Evolutionary conservation across 2,113 vertebrate genomes (phyloP).

Genomic region (Sprattus sprattus): DNA sequence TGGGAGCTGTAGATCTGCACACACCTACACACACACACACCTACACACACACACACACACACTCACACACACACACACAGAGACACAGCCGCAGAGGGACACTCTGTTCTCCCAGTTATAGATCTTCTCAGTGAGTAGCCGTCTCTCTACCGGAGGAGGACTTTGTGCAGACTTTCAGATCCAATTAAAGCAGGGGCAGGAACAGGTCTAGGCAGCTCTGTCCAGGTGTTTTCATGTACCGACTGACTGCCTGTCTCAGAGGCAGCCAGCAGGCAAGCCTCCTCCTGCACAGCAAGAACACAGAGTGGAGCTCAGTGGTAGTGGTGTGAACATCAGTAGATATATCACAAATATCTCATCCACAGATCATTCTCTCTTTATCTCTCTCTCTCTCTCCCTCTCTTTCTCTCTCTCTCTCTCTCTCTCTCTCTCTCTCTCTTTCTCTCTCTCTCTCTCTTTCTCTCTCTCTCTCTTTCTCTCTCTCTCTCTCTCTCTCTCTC

Average conservation of each 20-base stretch:
- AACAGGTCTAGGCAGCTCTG: background rate
- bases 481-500: too few species aligned
- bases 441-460: background rate
- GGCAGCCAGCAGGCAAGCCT: too few species aligned
- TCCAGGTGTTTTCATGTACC: background rate
- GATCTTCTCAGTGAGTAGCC: slow-evolving; percentile 15
- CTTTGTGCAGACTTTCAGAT: background rate
- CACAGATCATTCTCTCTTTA: background rate
- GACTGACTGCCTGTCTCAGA: background rate
- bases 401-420: background rate
- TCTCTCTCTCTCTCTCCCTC: background rate
- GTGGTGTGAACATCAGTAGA: background rate
- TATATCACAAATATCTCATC: background rate
- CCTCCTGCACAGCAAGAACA: background rate
- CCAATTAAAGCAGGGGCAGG: background rate
- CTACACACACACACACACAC: background rate
- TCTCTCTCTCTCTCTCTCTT: background rate
- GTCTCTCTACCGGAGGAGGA: slow-evolving; percentile 3
- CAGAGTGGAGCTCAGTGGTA: background rate
- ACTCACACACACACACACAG: background rate
- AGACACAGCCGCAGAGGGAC: background rate
- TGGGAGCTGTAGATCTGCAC: slow-evolving; percentile 19
- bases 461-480: background rate
- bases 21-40: background rate
- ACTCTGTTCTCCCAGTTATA: slow-evolving; percentile 26